Evolutionary conservation across 1,140 invertebrate genomes (phyloP).

Genomic region (Drosophila sturtevanti): DNA sequence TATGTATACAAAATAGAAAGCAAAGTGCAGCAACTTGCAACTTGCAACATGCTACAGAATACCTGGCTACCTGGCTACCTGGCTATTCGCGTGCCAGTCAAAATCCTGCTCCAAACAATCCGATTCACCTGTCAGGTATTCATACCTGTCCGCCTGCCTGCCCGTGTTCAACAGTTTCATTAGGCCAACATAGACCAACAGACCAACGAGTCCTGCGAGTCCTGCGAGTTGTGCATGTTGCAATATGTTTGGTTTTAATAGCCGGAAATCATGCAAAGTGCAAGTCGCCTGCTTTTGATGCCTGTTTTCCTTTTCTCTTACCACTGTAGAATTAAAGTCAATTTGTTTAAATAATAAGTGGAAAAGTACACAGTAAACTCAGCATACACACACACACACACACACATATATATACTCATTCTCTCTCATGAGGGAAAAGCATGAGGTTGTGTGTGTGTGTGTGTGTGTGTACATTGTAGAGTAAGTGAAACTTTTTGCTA

Average conservation of each 20-base stretch:
- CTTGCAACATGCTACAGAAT: background rate
- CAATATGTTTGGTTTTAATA: slow-evolving; percentile 45
- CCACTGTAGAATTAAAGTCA: slow-evolving; percentile 60
- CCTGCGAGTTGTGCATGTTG: background rate
- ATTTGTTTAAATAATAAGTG: slow-evolving; percentile 71
- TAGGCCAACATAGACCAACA: slow-evolving; percentile 3
- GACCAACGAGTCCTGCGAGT: background rate
- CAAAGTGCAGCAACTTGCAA: background rate
- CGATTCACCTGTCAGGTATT: background rate
- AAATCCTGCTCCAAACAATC: background rate
- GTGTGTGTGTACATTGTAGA: background rate
- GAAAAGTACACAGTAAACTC: slow-evolving; percentile 22
- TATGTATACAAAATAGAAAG: background rate
- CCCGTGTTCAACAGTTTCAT: slow-evolving; percentile 29
- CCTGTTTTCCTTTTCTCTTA: slow-evolving; percentile 18
- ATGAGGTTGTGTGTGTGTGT: background rate
- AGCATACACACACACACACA: slow-evolving; percentile 7
- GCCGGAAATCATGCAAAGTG: slow-evolving; percentile 69
- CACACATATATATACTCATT: too few species aligned
- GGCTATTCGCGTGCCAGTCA: slow-evolving; percentile 5
- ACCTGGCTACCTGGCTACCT: background rate
- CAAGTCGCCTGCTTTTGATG: slow-evolving; percentile 35
- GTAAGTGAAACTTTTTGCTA: slow-evolving; percentile 46
- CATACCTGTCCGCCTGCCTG: slow-evolving; percentile 24
- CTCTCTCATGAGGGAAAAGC: too few species aligned